Conservation (phyloP, 2,797 vertebrate species). For the Notoglanidium macrostoma region DNA sequence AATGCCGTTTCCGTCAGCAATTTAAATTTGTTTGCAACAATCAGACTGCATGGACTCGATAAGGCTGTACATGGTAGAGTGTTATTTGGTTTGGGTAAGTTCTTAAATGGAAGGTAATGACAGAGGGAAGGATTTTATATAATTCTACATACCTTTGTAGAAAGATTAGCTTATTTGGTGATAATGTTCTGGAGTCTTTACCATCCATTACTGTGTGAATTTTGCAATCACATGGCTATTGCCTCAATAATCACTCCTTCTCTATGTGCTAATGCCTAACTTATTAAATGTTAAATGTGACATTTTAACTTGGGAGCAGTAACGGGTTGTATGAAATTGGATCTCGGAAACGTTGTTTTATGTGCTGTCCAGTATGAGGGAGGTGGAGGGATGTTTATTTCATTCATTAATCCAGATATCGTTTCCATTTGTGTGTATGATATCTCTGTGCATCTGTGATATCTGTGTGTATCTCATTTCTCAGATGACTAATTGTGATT, state of each 20-base stretch:
- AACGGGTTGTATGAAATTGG: background rate
- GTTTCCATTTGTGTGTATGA: conserved; percentile 21
- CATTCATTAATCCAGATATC: background rate
- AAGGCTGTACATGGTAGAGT: background rate
- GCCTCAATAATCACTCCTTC: conserved; percentile 14
- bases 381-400: background rate
- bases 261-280: conserved; percentile 12
- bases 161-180: conserved; percentile 23
- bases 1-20: background rate
- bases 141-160: background rate
- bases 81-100: background rate
- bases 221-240: conserved; percentile 18
- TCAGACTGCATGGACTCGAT: conserved; percentile 10
- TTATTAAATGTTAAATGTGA: conserved; percentile 27
- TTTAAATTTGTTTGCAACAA: background rate
- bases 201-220: conserved; percentile 25
- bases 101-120: background rate
- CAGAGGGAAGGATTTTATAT: background rate
- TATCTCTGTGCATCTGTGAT: conserved; percentile 23
- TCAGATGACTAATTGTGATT: conserved; percentile 25
- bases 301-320: conserved; percentile 19
- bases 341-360: background rate
- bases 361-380: background rate
- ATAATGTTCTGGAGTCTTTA: conserved; percentile 24
- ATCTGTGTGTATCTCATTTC: conserved; percentile 15